Conservation (phyloP, 2,113 vertebrate species). For the Eleginops maclovinus region DNA sequence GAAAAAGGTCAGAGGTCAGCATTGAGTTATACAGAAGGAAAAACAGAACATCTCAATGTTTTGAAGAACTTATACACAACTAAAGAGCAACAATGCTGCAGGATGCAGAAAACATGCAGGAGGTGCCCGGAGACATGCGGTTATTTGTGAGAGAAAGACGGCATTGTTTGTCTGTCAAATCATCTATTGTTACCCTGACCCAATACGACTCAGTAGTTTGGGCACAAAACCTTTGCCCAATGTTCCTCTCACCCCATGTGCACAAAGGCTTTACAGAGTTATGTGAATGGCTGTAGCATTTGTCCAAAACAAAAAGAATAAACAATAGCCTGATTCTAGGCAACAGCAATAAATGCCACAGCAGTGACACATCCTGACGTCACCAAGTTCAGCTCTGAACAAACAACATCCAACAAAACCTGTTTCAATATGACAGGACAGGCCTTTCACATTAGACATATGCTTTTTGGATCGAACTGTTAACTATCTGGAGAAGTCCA, state of each 20-base stretch:
- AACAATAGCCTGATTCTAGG: not conserved
- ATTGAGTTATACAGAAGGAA: slow-evolving; percentile 10
- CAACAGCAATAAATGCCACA: slow-evolving; percentile 45
- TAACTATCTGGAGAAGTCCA: slow-evolving; percentile 20
- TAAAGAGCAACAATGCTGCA: slow-evolving; percentile 29
- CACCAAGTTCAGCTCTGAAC: not conserved
- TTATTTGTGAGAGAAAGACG: slow-evolving; percentile 58
- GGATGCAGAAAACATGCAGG: slow-evolving; percentile 61
- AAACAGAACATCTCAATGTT: slow-evolving; percentile 33
- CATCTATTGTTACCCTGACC: slow-evolving; percentile 62
- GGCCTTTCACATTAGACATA: slow-evolving; percentile 19
- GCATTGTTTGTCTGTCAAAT: slow-evolving; percentile 63
- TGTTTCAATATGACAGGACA: slow-evolving; percentile 14
- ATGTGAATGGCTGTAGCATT: slow-evolving; percentile 37
- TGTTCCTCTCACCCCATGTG: slow-evolving; percentile 22
- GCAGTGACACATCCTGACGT: slow-evolving; percentile 28
- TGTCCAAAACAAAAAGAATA: slow-evolving; percentile 2
- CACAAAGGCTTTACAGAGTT: slow-evolving; percentile 37
- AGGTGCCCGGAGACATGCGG: slow-evolving; percentile 64
- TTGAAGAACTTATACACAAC: slow-evolving; percentile 29
- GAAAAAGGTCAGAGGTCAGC: slow-evolving; percentile 52
- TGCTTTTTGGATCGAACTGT: slow-evolving; percentile 8
- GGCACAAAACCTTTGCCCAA: slow-evolving; percentile 48
- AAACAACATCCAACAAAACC: slow-evolving; percentile 38
- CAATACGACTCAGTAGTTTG: slow-evolving; percentile 54